Base-by-base conservation (phyloP, 2,113 vertebrate species). In the Donacobius atricapilla region DNA sequence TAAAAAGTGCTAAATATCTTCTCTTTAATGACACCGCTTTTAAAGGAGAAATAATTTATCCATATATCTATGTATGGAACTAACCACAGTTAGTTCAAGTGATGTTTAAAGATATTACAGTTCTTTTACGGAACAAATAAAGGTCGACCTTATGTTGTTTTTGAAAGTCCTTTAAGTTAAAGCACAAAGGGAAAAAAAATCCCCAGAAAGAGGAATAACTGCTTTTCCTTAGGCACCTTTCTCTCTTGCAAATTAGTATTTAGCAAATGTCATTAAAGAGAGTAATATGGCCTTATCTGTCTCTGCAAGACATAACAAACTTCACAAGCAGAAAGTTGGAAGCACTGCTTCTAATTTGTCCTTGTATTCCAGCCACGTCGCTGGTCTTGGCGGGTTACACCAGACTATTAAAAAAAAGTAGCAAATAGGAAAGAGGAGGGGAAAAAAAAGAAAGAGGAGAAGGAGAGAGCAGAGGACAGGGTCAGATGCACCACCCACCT, bases 281-380 rank as follows among this genome's bases (percentile, higher is more conserved):
- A 89, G 21, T 83, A 90, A 72, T 82, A 65, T 5, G 9, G 72
- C 35, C 51, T 87, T 90, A 94, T 89, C 71, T 88, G 39, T 63
- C 57, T 44, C 80, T 84, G 56, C 1, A 16, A 95, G 61, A 94
- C 73, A 73, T 94, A 88, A 69, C 83, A 96, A 92, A 92, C 79
- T 76, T 86, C 77, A 57, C 0, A 5, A 82, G n/a, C n/a, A 75
- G 69, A 69, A 81, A 83, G 60, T 53, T 81, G 79, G 92, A 96
- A 93, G 80, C 40, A 33, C 44, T 84, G 60, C 45, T 93, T 75
- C 37, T 81, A 56, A 87, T 92, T 89, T 81, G 33, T 61, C 69
- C 86, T 84, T 79, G 57, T 69, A 96, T 92, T 96, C 66, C 53
- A 65, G 80, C 84, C 92, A 93, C 33, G 1, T 78, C 64, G 47